Base-by-base conservation (phyloP, 2,113 vertebrate genomes). In the Psittacula cyanocephala region DNA sequence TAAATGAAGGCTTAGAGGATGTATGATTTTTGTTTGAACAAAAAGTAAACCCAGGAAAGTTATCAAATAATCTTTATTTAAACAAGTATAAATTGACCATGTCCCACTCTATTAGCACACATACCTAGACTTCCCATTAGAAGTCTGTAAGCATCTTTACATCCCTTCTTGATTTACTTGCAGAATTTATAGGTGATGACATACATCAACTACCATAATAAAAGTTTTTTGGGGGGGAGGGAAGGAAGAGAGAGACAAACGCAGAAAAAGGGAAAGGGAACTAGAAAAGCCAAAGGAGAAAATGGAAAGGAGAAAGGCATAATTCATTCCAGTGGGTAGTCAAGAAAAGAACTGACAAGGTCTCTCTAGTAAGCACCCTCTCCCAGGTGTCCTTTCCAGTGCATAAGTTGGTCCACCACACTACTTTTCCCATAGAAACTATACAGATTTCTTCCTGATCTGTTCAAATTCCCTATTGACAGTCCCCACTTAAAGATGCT, bases 201-300 rank as follows among this genome's bases (percentile, higher is more conserved):
- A 70, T 62, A 20, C 55, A 87, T 31, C 39, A 72, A 46, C 18
- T 35, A 31, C n/a, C 86, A 59, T 17, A 67, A 52, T 2, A 28
- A 18, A 46, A 39, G 39, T 23, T 91, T 49, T 55, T 55, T 81
- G 12, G 2, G 3, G 8, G 14, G 6, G 13, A 2, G 4, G 0
- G 0, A 9, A 1, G 3, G 0, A 1, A 2, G 28, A 14, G 6
- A 67, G 5, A 31, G 8, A 60, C 11, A 62, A 65, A 37, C 18
- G 50, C 4, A 25, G 11, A 41, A 71, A 43, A 27, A 13, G 5
- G 18, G 24, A 60, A 81, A 81, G 6, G 10, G 29, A 80, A 76
- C 39, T 41, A 10, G 18, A 81, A 84, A 87, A 84, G 11, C 39
- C 39, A 69, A 72, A 63, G 11, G 8, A 77, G 13, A 59, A 81